These are phyloP conservation scores for Meriones unguiculatus DNA, from an alignment of 2,113 vertebrate genomes.

Conservation along the genomic window DNA sequence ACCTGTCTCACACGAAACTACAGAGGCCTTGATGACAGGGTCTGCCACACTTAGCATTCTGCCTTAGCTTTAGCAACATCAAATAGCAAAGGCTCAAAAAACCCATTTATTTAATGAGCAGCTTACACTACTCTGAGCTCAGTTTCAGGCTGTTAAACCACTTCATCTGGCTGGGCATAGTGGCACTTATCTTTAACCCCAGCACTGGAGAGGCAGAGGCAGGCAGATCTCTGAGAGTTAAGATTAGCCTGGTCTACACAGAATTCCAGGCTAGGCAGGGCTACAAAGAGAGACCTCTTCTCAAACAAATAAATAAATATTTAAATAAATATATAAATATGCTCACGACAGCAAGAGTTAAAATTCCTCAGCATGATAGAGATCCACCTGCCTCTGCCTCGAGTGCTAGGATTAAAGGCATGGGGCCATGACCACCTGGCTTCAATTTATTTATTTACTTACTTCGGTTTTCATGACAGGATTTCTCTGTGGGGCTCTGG, in stretches of 20 bases:
- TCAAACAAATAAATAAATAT: too few relatives aligned
- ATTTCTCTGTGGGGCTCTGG: not conserved
- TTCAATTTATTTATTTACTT: not conserved
- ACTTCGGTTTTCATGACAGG: not conserved
- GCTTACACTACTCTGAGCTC: not conserved
- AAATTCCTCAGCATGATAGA: not conserved
- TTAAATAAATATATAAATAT: not conserved
- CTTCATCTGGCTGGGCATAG: not conserved
- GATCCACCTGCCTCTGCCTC: too few relatives aligned
- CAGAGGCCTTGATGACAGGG: not conserved
- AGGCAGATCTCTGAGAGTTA: not conserved
- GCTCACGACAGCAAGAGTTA: not conserved
- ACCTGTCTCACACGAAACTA: not conserved
- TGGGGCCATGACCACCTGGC: too few relatives aligned
- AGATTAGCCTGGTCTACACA: not conserved
- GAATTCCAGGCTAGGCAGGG: not conserved
- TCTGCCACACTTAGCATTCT: not conserved
- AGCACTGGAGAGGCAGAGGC: not conserved
- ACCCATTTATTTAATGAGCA: conserved; percentile 22
- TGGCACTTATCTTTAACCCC: not conserved
- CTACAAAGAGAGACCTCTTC: not conserved
- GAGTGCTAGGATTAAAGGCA: too few relatives aligned
- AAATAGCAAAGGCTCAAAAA: conserved; percentile 22
- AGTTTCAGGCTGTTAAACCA: not conserved
- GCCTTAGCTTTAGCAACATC: not conserved